Conservation (phyloP, 2,797 vertebrate species). For the Malurus splendens region DNA sequence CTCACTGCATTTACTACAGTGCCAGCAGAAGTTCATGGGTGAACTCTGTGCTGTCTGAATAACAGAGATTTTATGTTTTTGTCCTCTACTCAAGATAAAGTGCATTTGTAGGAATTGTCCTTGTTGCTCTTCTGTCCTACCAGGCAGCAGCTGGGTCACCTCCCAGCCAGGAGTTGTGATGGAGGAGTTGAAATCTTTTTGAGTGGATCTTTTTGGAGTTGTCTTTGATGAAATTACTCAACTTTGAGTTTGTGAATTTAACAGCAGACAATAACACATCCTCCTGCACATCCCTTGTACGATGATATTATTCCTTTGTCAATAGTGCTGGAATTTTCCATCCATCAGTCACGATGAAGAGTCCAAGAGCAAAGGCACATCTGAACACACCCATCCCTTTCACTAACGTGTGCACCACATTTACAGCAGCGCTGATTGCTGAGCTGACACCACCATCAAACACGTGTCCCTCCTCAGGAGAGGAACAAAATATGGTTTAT, state of each 20-base stretch:
- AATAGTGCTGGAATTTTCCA: neutral
- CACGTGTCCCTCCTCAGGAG: neutral
- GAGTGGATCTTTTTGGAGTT: neutral
- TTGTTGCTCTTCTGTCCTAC: neutral
- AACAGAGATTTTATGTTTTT: neutral
- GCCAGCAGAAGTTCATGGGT: neutral
- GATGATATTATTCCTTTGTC: neutral
- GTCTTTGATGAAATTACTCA: neutral
- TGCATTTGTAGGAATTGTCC: neutral
- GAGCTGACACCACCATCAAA: neutral
- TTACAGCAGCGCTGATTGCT: neutral
- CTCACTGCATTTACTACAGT: neutral
- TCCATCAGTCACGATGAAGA: neutral
- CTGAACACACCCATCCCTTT: neutral
- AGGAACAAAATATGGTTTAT: neutral
- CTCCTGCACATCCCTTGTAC: neutral
- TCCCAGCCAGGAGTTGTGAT: neutral
- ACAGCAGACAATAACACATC: neutral
- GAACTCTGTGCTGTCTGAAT: neutral
- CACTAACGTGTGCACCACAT: fast-evolving
- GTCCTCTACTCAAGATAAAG: neutral
- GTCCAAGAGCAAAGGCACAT: neutral
- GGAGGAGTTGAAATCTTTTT: neutral
- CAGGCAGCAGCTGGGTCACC: neutral
- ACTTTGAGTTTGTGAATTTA: neutral